Evolutionary conservation across 2,888 invertebrate species (phyloP).

Genomic region (Lordiphosa fenestrarum): DNA sequence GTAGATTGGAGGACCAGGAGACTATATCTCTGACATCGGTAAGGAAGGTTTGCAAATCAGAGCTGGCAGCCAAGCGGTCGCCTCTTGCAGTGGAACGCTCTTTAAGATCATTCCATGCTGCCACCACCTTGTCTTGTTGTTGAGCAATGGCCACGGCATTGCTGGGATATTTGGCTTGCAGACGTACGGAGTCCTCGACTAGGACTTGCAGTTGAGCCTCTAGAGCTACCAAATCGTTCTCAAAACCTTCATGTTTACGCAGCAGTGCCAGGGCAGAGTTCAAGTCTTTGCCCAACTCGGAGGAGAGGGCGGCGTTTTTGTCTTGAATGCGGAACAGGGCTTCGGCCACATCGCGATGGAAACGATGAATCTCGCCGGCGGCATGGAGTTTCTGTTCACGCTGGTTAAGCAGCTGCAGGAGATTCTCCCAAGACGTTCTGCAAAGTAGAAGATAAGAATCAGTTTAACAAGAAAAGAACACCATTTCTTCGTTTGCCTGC

Average conservation of each 20-base stretch:
- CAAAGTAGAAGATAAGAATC: neutral
- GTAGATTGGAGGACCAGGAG: conserved; percentile 91
- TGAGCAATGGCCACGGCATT: conserved; percentile 94
- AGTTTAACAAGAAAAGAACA: too few species aligned
- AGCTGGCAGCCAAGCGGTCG: conserved; percentile 91
- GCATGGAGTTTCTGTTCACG: conserved; percentile 93
- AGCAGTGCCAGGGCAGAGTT: conserved; percentile 91
- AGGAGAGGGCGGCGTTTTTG: conserved; percentile 91
- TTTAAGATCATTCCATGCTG: conserved; percentile 93
- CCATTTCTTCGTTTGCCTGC: conserved; percentile 39
- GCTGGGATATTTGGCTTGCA: conserved; percentile 94
- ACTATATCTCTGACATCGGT: conserved; percentile 92
- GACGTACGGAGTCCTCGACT: conserved; percentile 94
- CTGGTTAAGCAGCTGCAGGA: conserved; percentile 92
- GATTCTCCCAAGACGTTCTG: conserved; percentile 92
- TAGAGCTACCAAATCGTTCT: conserved; percentile 94
- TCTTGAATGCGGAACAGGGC: conserved; percentile 93
- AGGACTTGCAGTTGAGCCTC: conserved; percentile 95
- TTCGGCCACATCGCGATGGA: conserved; percentile 97
- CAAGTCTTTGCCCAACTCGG: conserved; percentile 90
- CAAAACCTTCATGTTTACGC: conserved; percentile 94
- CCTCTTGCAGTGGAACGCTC: conserved; percentile 90
- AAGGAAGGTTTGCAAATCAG: conserved; percentile 93
- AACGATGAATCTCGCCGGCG: conserved; percentile 98
- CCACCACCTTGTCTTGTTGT: conserved; percentile 91